Evolutionary conservation across 1,140 invertebrate species (phyloP).

Genomic region (Frieseomelitta varia): DNA sequence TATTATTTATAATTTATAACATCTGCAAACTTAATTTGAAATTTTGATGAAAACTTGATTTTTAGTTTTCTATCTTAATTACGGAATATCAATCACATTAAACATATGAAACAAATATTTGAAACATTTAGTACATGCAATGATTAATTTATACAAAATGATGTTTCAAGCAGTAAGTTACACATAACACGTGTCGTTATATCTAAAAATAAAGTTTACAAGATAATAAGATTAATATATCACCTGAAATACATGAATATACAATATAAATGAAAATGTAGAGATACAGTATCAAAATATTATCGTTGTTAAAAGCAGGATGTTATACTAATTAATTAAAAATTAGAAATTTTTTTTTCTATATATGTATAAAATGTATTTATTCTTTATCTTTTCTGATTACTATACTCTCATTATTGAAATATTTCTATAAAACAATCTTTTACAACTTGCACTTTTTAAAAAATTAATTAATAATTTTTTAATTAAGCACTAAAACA

Average conservation of each 20-base stretch:
- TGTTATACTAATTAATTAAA: background rate
- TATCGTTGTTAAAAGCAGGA: background rate
- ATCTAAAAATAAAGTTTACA: background rate
- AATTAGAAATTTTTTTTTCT: too few relatives aligned
- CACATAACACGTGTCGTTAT: background rate
- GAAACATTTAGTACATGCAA: background rate
- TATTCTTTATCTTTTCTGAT: too few relatives aligned
- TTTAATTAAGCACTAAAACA: too few relatives aligned
- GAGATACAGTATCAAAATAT: background rate
- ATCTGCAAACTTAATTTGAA: background rate
- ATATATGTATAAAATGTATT: too few relatives aligned
- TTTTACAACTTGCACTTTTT: too few relatives aligned
- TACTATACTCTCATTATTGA: too few relatives aligned
- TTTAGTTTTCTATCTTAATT: background rate
- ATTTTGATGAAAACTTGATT: background rate
- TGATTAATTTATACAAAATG: too few relatives aligned
- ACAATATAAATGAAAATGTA: background rate
- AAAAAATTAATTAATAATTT: background rate
- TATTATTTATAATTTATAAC: background rate
- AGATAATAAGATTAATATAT: background rate
- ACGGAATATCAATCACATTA: background rate
- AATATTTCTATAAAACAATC: too few relatives aligned
- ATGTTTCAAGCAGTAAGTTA: too few relatives aligned
- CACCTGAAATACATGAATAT: accelerated
- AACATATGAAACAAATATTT: background rate